Base-by-base conservation (phyloP, 1,140 invertebrate genomes). In the Megalopta genalis region DNA sequence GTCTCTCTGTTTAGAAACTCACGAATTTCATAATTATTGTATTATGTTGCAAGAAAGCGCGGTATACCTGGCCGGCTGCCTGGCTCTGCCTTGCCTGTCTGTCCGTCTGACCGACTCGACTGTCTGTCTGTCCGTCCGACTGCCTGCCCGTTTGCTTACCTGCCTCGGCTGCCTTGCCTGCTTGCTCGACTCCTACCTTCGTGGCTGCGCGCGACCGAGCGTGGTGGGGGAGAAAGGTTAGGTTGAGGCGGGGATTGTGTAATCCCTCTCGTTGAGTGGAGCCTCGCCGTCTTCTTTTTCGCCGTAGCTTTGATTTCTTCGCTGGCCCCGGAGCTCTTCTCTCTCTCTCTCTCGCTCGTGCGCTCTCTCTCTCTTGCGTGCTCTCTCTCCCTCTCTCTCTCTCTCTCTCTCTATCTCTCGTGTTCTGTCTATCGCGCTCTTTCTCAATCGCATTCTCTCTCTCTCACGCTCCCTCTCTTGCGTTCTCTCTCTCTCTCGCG, bases 11-110 rank as follows among this genome's bases (percentile, higher is more conserved):
- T 93, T 91, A 91, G 91, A 92, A 92, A 93, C 90, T 91, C 88
- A 92, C 90, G 88, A 93, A 93, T 92, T 92, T 93, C 90, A 93
- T 93, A 93, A 93, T 92, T 93, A 92, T 93, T 88, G 88, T 92
- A 90, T 90, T 90, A 91, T 92, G 90, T 92, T 88, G 91, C 87
- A 92, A 93, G 88, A 90, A 86, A 86, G 81, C 86, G 81, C 86
- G 81, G 80, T 88, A 86, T 89, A 88, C 87, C 87, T 87, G 88
- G 85, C 83, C 84, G 83, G 73, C 81, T 87, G 80, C 83, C 78
- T 73, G 65, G 84, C 77, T n/a, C n/a, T 76, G 60, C 49, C 65
- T 60, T 66, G 68, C 65, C 64, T 77, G 64, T 74, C 73, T 76
- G 49, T 37, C 70, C 72, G 81, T 65, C 70, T 32, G n/a, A n/a